phyloP scores from a whole-genome alignment of 2,113 vertebrate species.

The Thymallus thymallus region DNA sequence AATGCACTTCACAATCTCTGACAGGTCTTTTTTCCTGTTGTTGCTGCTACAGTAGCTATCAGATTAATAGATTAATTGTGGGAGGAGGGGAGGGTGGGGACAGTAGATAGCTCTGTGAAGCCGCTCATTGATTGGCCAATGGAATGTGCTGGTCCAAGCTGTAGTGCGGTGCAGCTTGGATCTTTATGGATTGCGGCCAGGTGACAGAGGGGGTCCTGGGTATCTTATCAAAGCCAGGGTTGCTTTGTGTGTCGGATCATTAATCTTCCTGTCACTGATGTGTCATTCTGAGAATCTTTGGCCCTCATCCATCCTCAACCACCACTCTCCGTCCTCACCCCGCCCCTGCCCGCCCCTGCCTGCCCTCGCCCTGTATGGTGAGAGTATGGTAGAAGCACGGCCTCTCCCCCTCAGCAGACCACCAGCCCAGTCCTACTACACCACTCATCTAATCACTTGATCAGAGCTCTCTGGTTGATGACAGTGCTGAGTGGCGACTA shows the following conservation, averaged over 20 bases:
- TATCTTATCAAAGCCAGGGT: slow-evolving; percentile 52
- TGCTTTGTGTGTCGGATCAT: slow-evolving; percentile 59
- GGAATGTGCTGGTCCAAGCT: slow-evolving; percentile 40
- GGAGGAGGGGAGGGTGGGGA: slow-evolving; percentile 7
- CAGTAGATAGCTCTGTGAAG: slow-evolving; percentile 24
- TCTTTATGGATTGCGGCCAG: slow-evolving; percentile 52
- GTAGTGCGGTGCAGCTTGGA: slow-evolving; percentile 30
- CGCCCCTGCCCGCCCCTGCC: neutral
- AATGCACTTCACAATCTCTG: slow-evolving; percentile 46
- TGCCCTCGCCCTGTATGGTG: neutral
- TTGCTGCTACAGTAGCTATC: slow-evolving; percentile 40
- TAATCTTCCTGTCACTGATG: slow-evolving; percentile 65
- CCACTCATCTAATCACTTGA: slow-evolving; percentile 63
- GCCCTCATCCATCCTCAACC: slow-evolving; percentile 15
- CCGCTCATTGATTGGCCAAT: slow-evolving; percentile 52
- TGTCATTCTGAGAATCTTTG: slow-evolving; percentile 48
- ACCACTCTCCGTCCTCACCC: neutral
- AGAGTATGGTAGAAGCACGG: no score
- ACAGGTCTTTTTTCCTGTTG: slow-evolving; percentile 40
- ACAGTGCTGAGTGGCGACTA: slow-evolving; percentile 38
- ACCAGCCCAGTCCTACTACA: slow-evolving; percentile 16
- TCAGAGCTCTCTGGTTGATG: slow-evolving; percentile 52
- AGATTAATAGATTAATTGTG: no score
- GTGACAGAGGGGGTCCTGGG: slow-evolving; percentile 31
- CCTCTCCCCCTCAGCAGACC: slow-evolving; percentile 4